A percentile compares a stretch with the other conserved stretches of the same genome.
Conservation (phyloP, 2,113 vertebrate species). For the Craseonycteris thonglongyai region DNA sequence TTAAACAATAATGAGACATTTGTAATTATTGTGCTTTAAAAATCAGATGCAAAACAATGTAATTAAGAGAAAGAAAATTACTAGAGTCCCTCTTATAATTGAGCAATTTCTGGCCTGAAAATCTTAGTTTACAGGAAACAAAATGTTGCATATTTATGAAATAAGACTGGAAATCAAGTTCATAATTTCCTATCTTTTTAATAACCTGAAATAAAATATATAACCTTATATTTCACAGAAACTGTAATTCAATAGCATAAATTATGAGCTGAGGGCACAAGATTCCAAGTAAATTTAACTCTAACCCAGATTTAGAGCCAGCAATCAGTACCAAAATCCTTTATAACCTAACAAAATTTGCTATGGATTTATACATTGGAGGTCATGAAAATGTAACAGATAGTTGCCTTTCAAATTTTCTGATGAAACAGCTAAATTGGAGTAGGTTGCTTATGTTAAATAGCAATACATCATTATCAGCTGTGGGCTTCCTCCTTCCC, state of each 20-base stretch:
- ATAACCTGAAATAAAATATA: neutral
- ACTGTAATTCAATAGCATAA: neutral
- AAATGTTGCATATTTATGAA: conserved; percentile 64
- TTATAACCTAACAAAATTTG: neutral
- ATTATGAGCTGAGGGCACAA: neutral
- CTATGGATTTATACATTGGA: neutral
- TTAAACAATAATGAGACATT: neutral
- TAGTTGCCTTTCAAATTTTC: conserved; percentile 21
- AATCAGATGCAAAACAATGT: neutral
- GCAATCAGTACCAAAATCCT: neutral
- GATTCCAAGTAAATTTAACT: conserved; percentile 27
- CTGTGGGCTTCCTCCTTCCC: neutral
- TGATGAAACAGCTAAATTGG: conserved; percentile 51
- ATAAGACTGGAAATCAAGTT: conserved; percentile 34
- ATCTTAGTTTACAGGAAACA: conserved; percentile 39
- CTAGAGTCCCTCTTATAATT: neutral
- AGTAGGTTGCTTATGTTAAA: conserved; percentile 44
- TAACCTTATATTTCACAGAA: conserved; percentile 28
- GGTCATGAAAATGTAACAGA: conserved; percentile 2
- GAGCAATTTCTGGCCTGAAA: neutral
- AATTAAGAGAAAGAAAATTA: neutral
- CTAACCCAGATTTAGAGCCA: conserved; percentile 1
- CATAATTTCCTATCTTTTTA: conserved; percentile 11
- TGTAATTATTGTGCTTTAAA: neutral
- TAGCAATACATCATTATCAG: neutral